Base-by-base conservation (phyloP, 2,797 vertebrate genomes). In the Halcyon chelicuti region DNA sequence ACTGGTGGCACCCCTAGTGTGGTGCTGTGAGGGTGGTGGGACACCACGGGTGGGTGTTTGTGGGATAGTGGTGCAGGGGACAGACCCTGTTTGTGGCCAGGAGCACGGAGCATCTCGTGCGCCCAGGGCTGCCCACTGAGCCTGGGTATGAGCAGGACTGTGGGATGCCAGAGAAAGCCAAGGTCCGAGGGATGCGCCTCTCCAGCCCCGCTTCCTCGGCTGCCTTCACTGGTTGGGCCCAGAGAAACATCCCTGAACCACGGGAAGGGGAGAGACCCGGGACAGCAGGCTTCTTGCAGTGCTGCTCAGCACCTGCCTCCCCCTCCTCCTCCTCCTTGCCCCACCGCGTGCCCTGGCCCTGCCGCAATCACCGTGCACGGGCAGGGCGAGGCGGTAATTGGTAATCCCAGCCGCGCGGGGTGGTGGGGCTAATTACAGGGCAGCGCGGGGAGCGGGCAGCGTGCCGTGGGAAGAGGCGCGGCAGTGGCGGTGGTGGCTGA, bases 341-440 rank as follows among this genome's bases (percentile, higher is more conserved):
- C 73, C 74, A 2, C 93, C 3, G 37, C 54, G 2, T 71, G 62
- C 52, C 83, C 73, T 1, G 12, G 82, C 86, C 61, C 52, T 47
- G 89, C 91, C 7, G 49, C 93, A 92, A 88, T 79, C 19, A 5
- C 84, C 3, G 9, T 10, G 73, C 12, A 7, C 8, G 2, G 82
- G 92, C 89, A 91, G 94, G 96, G 96, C 40, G 78, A 94, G 93
- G 95, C 10, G 9, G 3, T 95, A 94, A 96, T 94, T 12, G 12
- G 3, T 88, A 95, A 96, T 96, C 68, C 95, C 89, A 73, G 94
- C 94, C 83, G 71, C 65, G 23, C 57, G 4, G 40, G 4, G 40
- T 47, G 6, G 62, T 17, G 5, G 20, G 9, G 73, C 66, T 54
- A 40, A 96, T 96, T 82, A 95, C 89, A 96, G 67, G 89, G 91